These are phyloP conservation scores for Sus cebifrons DNA, from an alignment of 2,797 vertebrate genomes.

Conservation along the genomic window DNA sequence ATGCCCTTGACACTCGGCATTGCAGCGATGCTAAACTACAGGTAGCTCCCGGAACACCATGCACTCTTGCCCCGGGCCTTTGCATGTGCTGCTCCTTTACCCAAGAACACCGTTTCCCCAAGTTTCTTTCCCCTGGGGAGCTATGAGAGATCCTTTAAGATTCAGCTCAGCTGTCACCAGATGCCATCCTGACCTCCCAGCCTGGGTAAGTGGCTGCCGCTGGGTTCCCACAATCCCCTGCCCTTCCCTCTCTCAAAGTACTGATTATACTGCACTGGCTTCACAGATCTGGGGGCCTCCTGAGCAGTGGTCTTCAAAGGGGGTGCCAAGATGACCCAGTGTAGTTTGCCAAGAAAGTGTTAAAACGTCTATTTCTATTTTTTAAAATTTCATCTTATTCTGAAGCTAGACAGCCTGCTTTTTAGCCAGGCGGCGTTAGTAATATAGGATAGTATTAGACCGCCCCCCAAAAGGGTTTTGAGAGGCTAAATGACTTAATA, in stretches of 20 bases:
- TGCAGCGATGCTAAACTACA: too few relatives aligned
- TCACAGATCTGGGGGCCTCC: not conserved
- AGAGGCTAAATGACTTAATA: slow-evolving; percentile 25
- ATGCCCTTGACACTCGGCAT: not conserved
- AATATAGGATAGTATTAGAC: not conserved
- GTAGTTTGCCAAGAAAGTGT: not conserved
- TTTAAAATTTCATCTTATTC: not conserved
- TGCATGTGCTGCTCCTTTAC: not conserved
- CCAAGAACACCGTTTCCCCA: not conserved
- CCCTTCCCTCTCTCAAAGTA: not conserved
- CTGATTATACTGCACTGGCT: not conserved
- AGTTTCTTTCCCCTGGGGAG: not conserved
- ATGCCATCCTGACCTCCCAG: not conserved
- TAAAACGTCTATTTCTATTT: not conserved
- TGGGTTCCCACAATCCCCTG: not conserved
- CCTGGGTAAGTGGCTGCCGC: not conserved
- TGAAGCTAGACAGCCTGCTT: slow-evolving; percentile 2
- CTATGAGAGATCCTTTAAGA: not conserved
- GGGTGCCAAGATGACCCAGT: not conserved
- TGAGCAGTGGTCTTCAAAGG: not conserved
- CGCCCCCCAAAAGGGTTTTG: not conserved
- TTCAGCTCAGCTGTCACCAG: not conserved
- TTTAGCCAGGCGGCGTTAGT: slow-evolving; percentile 6
- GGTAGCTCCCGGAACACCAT: not conserved
- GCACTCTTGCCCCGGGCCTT: not conserved